A percentile compares a stretch with the other conserved stretches of the same genome.
phyloP scores from a whole-genome alignment of 2,888 invertebrate genomes.

The Lysandra coridon region DNA sequence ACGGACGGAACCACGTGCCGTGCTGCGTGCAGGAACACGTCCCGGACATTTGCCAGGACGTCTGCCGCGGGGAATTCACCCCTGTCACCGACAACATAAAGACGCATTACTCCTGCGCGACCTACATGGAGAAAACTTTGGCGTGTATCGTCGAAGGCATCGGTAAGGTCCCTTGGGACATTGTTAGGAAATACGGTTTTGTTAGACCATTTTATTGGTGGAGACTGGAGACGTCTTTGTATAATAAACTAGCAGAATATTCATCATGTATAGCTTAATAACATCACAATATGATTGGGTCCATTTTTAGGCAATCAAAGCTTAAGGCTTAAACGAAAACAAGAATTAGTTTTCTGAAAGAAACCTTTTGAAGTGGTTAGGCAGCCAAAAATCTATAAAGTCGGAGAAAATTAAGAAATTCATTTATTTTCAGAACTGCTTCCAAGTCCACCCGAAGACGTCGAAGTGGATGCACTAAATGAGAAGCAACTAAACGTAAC shows the following conservation, averaged over 20 bases:
- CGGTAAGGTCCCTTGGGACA: slow-evolving; percentile 51
- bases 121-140: slow-evolving; percentile 89
- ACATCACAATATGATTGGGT: no score
- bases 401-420: not conserved
- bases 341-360: no score
- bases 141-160: slow-evolving; percentile 92
- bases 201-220: not conserved
- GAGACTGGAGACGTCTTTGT: not conserved
- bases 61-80: slow-evolving; percentile 91
- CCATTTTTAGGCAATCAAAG: no score
- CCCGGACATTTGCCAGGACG: slow-evolving; percentile 92
- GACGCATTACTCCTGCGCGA: slow-evolving; percentile 91
- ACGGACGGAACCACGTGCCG: slow-evolving; percentile 91
- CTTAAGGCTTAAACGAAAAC: no score
- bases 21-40: slow-evolving; percentile 91
- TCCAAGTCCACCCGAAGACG: slow-evolving; percentile 86
- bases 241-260: not conserved
- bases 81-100: slow-evolving; percentile 91
- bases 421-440: slow-evolving; percentile 80
- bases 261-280: no score
- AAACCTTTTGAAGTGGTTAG: no score
- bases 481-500: slow-evolving; percentile 86
- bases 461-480: slow-evolving; percentile 86
- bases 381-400: no score
- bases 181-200: not conserved